A percentile compares a stretch with the other conserved stretches of the same genome.
Conservation (phyloP, 2,113 vertebrate genomes). For the Bothrops jararaca region DNA sequence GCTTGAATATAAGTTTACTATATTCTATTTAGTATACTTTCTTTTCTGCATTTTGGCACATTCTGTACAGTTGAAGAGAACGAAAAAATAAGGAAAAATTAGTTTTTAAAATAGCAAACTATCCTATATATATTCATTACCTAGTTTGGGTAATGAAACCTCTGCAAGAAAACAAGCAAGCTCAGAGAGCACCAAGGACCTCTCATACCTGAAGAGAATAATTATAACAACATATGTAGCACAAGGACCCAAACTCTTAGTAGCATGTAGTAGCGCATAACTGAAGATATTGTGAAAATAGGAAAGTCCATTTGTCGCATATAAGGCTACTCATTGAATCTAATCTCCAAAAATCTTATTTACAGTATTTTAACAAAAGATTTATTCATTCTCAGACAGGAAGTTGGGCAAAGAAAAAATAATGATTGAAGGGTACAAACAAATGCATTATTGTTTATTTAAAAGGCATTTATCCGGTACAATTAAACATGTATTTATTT, state of each 20-base stretch:
- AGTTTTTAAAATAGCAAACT: constrained; percentile 23
- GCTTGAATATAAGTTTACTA: constrained; percentile 23
- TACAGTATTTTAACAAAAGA: constrained; percentile 41
- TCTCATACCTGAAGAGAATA: too few relatives aligned
- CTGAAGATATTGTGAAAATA: not conserved
- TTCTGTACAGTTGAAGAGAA: constrained; percentile 5
- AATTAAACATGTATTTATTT: not conserved
- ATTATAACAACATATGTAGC: not conserved
- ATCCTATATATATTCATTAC: too few relatives aligned
- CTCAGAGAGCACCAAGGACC: too few relatives aligned
- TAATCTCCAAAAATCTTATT: constrained; percentile 32
- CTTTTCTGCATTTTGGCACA: constrained; percentile 35
- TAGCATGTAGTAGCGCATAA: not conserved
- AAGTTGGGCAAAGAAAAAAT: not conserved
- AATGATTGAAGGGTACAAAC: not conserved
- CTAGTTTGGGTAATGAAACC: too few relatives aligned
- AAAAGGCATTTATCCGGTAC: not conserved
- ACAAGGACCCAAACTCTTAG: not conserved
- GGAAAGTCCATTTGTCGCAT: not conserved
- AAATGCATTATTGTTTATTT: not conserved
- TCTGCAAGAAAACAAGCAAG: too few relatives aligned
- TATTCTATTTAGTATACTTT: constrained; percentile 22
- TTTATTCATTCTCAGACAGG: constrained; percentile 10
- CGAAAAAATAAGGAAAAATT: constrained; percentile 35
- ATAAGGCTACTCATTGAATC: constrained; percentile 26